phyloP scores from a whole-genome alignment of 2,113 vertebrate genomes.

The Microtus pennsylvanicus region DNA sequence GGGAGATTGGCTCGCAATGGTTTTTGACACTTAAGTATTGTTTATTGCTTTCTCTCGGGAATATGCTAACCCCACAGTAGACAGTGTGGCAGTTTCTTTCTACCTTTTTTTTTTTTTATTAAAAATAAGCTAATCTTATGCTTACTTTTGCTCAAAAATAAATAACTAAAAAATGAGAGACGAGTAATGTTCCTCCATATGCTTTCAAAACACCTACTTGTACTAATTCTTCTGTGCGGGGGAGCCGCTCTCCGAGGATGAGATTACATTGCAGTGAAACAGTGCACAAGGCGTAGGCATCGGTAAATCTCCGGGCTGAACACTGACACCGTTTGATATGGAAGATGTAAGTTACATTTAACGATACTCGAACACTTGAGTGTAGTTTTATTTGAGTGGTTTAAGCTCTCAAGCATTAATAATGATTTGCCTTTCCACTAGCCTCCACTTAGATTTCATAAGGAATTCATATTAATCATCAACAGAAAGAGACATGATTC shows the following conservation, averaged over 20 bases:
- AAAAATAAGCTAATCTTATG: constrained; percentile 10
- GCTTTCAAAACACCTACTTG: not conserved
- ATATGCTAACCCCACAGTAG: constrained; percentile 28
- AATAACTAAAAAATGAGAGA: not conserved
- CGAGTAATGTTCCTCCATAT: not conserved
- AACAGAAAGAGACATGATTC: constrained; percentile 94
- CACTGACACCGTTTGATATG: constrained; percentile 54
- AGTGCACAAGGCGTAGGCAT: not conserved
- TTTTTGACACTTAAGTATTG: constrained; percentile 67
- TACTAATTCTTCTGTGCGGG: not conserved
- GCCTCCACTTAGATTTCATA: constrained; percentile 89
- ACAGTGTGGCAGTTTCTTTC: constrained; percentile 30
- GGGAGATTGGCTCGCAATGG: constrained; percentile 47
- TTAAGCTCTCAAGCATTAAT: constrained; percentile 85
- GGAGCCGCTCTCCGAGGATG: not conserved
- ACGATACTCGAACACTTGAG: constrained; percentile 82
- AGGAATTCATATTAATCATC: constrained; percentile 96
- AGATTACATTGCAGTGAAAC: not conserved
- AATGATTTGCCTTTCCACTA: constrained; percentile 85
- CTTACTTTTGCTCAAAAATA: constrained; percentile 45
- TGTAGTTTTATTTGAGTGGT: constrained; percentile 78
- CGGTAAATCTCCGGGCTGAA: constrained; percentile 35
- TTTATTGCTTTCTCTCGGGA: constrained; percentile 62
- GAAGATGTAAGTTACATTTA: constrained; percentile 80
- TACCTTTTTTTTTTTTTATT: not conserved